Conservation (phyloP, 1,140 invertebrate species). For the Lasioglossum albipes region DNA sequence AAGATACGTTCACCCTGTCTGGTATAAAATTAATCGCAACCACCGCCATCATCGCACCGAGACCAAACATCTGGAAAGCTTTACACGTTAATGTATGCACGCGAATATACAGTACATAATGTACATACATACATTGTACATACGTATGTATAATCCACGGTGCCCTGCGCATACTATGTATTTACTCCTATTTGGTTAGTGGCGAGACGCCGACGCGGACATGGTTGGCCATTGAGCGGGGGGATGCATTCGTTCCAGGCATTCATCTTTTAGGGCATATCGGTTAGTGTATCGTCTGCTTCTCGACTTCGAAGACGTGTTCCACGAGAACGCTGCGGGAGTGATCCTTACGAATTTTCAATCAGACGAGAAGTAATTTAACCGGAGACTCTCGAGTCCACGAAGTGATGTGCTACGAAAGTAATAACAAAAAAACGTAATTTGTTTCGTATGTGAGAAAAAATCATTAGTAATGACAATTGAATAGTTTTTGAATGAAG, state of each 20-base stretch:
- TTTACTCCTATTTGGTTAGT: background rate
- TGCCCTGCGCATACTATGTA: background rate
- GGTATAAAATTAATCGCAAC: background rate
- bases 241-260: conserved; percentile 19
- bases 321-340: background rate
- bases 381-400: background rate
- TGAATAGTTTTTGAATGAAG: too few relatives aligned
- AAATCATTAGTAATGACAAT: background rate
- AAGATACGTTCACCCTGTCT: background rate
- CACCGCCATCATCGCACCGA: too few relatives aligned
- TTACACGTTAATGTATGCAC: too few relatives aligned
- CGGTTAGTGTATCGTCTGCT: conserved; percentile 39
- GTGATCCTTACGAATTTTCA: background rate
- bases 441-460: background rate
- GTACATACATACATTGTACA: too few relatives aligned
- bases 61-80: background rate
- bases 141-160: background rate
- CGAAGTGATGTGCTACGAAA: background rate
- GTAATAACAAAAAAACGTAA: background rate
- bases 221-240: background rate
- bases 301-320: background rate
- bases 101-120: too few relatives aligned
- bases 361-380: background rate
- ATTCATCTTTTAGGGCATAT: conserved; percentile 26
- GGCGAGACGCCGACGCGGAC: conserved; percentile 13